Base-by-base conservation (phyloP, 2,797 vertebrate genomes). In the Microctenopoma lineatum region DNA sequence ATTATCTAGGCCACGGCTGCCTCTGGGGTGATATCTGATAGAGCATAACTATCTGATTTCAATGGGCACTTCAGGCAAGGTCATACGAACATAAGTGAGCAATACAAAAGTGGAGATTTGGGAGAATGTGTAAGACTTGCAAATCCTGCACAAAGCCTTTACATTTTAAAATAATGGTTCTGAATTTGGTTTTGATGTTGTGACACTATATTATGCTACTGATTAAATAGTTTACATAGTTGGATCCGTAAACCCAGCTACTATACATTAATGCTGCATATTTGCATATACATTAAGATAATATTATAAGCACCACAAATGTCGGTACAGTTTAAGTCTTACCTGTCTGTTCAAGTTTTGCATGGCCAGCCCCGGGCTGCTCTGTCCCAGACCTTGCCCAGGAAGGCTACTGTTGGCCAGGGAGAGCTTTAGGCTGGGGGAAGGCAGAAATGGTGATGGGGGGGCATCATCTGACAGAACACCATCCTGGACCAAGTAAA, bases 291-390 rank as follows among this genome's bases (percentile, higher is more conserved):
- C 7, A 34, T 34, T 34, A 34, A 34, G 32, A 34, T 1, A 9
- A 34, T n/a, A n/a, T n/a, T n/a, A n/a, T n/a, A n/a, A n/a, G n/a
- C n/a, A n/a, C n/a, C n/a, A n/a, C n/a, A n/a, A n/a, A n/a, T n/a
- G 32, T 39, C 38, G 41, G 48, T 27, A 7, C 5, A 11, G 39
- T 34, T 5, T 34, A 52, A 32, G 11, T 26, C 12, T 68, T 94
- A 99, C 98, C 96, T 98, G 97, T 97, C 97, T 96, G 95, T 98
- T 99, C 96, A 99, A 97, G 97, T 98, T 98, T 96, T 98, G 97
- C 96, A 98, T 97, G 95, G 95, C 96, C 94, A 98, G 95, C 94
- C 96, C 97, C 89, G 95, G 95, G 92, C 96, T 95, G 94, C 96
- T 94, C 90, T 96, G 96, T 89, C 97, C 96, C 95, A 99, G 94